Evolutionary conservation across 2,797 vertebrate genomes (phyloP), one percentile per base, ranked within the genome.

Genomic region (Phrynocephalus vlangalii): DNA sequence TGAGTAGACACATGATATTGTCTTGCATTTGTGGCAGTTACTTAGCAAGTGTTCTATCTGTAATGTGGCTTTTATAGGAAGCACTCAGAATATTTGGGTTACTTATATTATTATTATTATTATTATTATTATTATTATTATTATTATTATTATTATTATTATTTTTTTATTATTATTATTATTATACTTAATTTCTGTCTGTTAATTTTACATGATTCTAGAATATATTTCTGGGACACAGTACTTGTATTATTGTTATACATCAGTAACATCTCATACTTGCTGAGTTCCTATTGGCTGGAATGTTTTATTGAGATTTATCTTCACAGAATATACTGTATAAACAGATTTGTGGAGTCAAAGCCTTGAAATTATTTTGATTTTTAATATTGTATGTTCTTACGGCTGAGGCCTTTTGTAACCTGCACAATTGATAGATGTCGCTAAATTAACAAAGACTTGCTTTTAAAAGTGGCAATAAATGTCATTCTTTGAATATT

Each of bases 1-100:
- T 81, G n/a, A 66, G 79, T 66, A 66, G 9, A 81, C 20, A 24
- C 10, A 56, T 56, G 52, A 56, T 6, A 79, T 52, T 30, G 44
- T 16, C 38, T 48, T 83, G 50, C 77, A 82, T 80, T 87, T 86
- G 83, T 13, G 52, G 26, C 3, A 82, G 63, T 7, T 56, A 67
- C 1, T 87, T 6, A 83, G 75, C 86, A 6, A 78, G 79, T 81
- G 52, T 13, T 56, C 52, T 56, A 2, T 28, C 0, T 85, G 60
- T 73, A 24, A 10, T 38, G 6, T 50, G 20, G 66, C 38, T 44
- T 44, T 18, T 28, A 79, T 38, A 79, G 48, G 71, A 86, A 50
- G 52, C 28, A 79, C 15, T 70, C 22, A 70, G 33, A 70, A 26
- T 85, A 24, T 68, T 52, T 71, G 67, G 60, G 8, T 38, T 33